phyloP scores from a whole-genome alignment of 2,113 vertebrate species.

The Numenius arquata region DNA sequence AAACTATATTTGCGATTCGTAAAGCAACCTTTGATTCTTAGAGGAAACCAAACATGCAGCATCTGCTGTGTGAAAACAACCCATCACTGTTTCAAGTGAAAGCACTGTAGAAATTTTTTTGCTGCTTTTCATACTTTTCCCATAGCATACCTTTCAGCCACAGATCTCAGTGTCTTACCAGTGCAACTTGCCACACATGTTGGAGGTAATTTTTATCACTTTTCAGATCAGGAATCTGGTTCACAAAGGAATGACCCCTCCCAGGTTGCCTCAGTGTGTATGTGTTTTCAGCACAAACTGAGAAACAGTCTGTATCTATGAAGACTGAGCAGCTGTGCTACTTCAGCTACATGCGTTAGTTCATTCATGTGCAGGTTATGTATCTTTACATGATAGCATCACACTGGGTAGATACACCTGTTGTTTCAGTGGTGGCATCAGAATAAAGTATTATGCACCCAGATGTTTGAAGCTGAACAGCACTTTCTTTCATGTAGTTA shows the following conservation, averaged over 20 bases:
- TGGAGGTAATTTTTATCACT: not conserved
- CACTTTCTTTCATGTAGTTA: not conserved
- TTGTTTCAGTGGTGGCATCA: not conserved
- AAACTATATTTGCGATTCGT: not conserved
- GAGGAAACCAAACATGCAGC: not conserved
- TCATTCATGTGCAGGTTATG: not conserved
- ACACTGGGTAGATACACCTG: not conserved
- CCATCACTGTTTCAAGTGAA: not conserved
- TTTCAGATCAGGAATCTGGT: not conserved
- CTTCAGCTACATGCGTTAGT: not conserved
- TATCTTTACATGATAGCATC: not conserved
- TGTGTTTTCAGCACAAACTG: not conserved
- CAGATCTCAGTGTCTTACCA: not conserved
- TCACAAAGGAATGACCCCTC: not conserved
- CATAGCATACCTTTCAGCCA: not conserved
- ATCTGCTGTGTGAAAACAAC: not conserved
- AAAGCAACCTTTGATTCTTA: not conserved
- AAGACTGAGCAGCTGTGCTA: not conserved
- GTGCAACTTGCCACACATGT: not conserved
- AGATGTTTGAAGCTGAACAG: not conserved
- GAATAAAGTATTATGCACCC: not conserved
- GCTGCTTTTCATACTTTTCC: not conserved
- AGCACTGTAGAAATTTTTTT: not conserved
- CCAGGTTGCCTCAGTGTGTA: not conserved
- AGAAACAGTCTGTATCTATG: not conserved